These are phyloP conservation scores for Pseudomyrmex cubaensis DNA, from an alignment of 1,140 invertebrate species.

Conservation along the genomic window DNA sequence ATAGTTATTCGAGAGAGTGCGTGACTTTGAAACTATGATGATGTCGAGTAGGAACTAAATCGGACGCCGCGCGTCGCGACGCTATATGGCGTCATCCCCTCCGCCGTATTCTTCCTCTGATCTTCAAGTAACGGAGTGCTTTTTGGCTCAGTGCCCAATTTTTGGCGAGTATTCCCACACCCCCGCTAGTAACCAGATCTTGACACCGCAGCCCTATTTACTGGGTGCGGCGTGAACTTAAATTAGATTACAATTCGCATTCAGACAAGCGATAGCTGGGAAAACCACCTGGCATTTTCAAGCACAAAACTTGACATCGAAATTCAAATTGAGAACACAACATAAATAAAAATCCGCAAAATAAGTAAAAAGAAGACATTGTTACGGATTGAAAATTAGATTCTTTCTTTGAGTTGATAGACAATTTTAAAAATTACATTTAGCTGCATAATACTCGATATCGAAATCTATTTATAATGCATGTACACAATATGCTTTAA, in stretches of 20 bases:
- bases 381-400: background rate
- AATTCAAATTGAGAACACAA: background rate
- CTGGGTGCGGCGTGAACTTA: conserved; percentile 16
- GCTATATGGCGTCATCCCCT: conserved; percentile 84
- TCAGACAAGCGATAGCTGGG: background rate
- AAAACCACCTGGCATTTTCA: background rate
- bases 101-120: conserved; percentile 73
- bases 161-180: conserved; percentile 80
- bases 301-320: background rate
- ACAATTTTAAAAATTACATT: background rate
- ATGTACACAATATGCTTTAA: background rate
- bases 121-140: conserved; percentile 76
- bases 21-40: conserved; percentile 77
- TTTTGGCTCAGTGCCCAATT: conserved; percentile 80
- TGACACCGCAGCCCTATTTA: conserved; percentile 71
- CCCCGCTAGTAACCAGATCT: conserved; percentile 77
- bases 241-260: conserved; percentile 36
- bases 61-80: conserved; percentile 80
- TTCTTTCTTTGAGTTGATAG: background rate
- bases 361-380: background rate
- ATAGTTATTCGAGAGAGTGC: conserved; percentile 39
- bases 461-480: conserved; percentile 31
- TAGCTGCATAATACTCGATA: conserved; percentile 19
- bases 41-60: conserved; percentile 81
- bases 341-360: background rate